Evolutionary conservation across 2,888 invertebrate species (phyloP), one percentile per base, ranked within the genome.

Genomic region (Athrips mouffetella): DNA sequence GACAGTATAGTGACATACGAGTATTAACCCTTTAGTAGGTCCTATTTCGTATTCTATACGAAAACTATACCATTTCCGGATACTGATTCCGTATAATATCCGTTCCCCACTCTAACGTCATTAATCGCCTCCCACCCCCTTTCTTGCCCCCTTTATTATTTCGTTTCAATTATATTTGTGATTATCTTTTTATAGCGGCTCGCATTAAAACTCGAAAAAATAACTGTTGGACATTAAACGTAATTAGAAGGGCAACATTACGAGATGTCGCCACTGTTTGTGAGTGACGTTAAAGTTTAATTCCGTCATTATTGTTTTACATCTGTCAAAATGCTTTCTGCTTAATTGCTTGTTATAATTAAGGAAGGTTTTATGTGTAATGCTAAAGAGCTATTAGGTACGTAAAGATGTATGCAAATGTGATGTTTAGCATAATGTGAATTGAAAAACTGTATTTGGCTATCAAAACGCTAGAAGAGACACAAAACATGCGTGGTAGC

Each of bases 121-220:
- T 85, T 86, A 85, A 83, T 85, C 79, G 79, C 75, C 76, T 73
- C 73, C 73, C 54, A 60, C 54, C 63, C 62, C 67, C 63, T 62
- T 55, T 58, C 67, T 69, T 65, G 61, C 72, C 66, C 73, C 80
- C 79, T 85, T 84, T 84, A 87, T 86, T 86, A 87, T 88, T 88
- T 87, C 87, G 86, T 86, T 88, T 88, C 86, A 87, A 87, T 87
- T 88, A 88, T 88, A 86, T 88, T 87, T 78, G 84, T 87, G 86
- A 87, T 87, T 87, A 87, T 87, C 86, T 87, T 88, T 87, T 88
- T 88, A 88, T 83, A 82, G 85, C 82, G 71, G 75, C 70, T 71
- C 71, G 77, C 85, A 86, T 87, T 86, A 85, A 86, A 86, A 84
- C 80, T 83, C 80, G 77, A 80, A 86, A 87, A 86, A 87, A 86